phyloP scores from a whole-genome alignment of 2,113 vertebrate genomes.

The Antechinus stuartii region DNA sequence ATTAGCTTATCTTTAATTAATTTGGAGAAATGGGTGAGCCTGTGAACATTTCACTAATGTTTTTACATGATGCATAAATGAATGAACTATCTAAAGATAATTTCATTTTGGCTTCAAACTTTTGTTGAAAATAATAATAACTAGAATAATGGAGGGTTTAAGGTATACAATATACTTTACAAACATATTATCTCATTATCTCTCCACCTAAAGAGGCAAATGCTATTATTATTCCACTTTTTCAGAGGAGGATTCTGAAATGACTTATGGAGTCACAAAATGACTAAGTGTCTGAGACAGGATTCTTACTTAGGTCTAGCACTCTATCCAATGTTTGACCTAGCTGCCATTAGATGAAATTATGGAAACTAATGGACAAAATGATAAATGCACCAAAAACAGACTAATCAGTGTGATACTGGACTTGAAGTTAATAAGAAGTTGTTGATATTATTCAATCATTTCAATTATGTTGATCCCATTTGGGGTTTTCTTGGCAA shows the following conservation, averaged over 20 bases:
- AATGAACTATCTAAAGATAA: constrained; percentile 62
- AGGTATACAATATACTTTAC: background rate
- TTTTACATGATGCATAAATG: constrained; percentile 56
- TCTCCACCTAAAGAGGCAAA: background rate
- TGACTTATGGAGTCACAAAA: background rate
- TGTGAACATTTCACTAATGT: constrained; percentile 62
- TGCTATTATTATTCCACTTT: constrained; percentile 3
- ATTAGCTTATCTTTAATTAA: constrained; percentile 70
- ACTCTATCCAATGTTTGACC: background rate
- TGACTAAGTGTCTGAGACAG: background rate
- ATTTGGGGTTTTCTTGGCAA: background rate
- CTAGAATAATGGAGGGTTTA: background rate
- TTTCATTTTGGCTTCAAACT: constrained; percentile 70
- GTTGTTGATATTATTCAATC: too few relatives aligned
- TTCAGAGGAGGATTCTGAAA: constrained; percentile 30
- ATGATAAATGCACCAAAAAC: background rate
- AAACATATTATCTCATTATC: background rate
- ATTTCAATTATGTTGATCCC: background rate
- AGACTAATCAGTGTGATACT: background rate
- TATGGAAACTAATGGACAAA: background rate
- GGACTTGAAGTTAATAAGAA: background rate
- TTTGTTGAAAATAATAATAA: constrained; percentile 65
- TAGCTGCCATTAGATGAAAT: background rate
- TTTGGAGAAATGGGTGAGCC: background rate
- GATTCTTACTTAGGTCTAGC: background rate